A percentile compares a stretch with the other conserved stretches of the same genome.
Conservation (phyloP, 2,797 vertebrate genomes). For the Geotrypetes seraphini region DNA sequence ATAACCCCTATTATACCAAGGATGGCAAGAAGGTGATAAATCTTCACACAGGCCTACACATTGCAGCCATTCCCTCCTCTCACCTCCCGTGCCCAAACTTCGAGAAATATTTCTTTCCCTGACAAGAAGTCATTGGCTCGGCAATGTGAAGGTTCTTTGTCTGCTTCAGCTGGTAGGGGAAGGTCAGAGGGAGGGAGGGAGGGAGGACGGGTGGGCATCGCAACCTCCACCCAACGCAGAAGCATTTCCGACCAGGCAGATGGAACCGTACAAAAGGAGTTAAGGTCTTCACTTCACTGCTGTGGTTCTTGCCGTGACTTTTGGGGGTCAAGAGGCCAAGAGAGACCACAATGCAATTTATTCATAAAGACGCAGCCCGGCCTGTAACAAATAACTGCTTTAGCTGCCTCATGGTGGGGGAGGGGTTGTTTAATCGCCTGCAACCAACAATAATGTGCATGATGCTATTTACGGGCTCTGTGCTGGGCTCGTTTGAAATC, state of each 20-base stretch:
- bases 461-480: no score
- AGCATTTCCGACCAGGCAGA: constrained; percentile 1
- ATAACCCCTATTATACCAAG: constrained; percentile 1
- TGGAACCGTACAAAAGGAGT: constrained; percentile 14
- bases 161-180: no score
- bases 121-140: constrained; percentile 12
- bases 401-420: no score
- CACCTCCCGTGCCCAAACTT: rapidly evolving
- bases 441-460: not conserved
- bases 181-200: no score
- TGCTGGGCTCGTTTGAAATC: no score
- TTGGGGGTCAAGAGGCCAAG: constrained; percentile 13
- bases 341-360: not conserved
- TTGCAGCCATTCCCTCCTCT: not conserved
- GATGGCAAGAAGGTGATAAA: constrained; percentile 1
- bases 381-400: no score
- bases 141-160: constrained; percentile 18
- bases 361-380: not conserved
- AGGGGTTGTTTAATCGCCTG: not conserved
- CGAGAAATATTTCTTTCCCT: not conserved
- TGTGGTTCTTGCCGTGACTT: constrained; percentile 5
- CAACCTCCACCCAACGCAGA: constrained; percentile 15
- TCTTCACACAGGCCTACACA: constrained; percentile 1
- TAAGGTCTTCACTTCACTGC: constrained; percentile 13
- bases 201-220: constrained; percentile 10